These are phyloP conservation scores for Ptychodera flava DNA, from an alignment of 35 echinoderm and acorn worm genomes.

Conservation along the genomic window DNA sequence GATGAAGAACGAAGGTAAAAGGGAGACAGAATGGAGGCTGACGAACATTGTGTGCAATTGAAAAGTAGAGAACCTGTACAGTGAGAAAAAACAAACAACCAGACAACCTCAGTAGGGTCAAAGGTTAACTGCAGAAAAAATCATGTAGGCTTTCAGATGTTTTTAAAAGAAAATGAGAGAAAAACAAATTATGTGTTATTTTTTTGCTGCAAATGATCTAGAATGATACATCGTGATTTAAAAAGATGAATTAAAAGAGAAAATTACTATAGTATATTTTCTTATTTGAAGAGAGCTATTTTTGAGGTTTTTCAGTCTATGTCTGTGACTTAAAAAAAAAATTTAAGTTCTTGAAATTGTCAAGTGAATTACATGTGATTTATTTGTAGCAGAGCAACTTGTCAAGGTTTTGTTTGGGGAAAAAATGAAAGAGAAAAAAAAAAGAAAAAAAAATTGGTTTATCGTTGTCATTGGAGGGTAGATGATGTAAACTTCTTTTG, in stretches of 20 bases:
- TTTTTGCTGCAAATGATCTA: background rate
- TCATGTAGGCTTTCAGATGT: no score
- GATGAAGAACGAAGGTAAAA: background rate
- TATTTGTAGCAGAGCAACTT: no score
- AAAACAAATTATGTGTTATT: background rate
- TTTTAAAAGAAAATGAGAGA: no score
- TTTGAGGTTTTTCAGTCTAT: background rate
- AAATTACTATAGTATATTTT: background rate
- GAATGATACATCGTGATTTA: background rate
- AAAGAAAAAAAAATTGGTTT: no score
- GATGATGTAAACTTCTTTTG: no score
- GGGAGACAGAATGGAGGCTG: background rate
- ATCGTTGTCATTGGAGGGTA: no score
- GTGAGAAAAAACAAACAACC: background rate
- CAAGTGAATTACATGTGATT: no score
- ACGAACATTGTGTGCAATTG: background rate
- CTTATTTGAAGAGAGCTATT: slow-evolving; percentile 1
- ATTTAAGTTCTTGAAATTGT: no score
- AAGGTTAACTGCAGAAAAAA: no score
- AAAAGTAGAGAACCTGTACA: background rate
- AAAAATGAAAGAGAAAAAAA: no score
- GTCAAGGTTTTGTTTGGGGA: no score
- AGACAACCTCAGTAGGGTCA: background rate
- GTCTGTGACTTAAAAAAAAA: background rate
- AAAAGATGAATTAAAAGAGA: background rate